A percentile compares a stretch with the other conserved stretches of the same genome.
Evolutionary conservation across 2,113 vertebrate genomes (phyloP).

Genomic region (Psilopogon haemacephalus): DNA sequence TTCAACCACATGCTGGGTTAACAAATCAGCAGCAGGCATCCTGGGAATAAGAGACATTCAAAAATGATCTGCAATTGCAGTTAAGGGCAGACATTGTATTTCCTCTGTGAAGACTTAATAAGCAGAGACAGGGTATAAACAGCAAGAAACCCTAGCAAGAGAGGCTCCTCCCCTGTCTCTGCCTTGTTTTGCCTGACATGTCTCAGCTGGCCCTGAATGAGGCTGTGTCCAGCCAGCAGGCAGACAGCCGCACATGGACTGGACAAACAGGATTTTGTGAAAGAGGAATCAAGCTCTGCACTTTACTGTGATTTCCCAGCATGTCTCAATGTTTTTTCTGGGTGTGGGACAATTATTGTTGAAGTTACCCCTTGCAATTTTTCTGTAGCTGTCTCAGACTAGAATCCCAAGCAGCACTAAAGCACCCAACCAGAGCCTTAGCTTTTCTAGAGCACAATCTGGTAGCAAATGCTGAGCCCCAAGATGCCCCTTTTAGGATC

Average conservation of each 20-base stretch:
- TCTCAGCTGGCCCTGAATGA: constrained; percentile 46
- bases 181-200: constrained; percentile 57
- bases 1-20: background rate
- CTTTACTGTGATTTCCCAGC: constrained; percentile 29
- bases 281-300: background rate
- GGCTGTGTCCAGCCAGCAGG: constrained; percentile 8
- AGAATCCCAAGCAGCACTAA: background rate
- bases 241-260: constrained; percentile 15
- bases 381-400: background rate
- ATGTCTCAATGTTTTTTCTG: constrained; percentile 34
- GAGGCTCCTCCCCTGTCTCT: constrained; percentile 42
- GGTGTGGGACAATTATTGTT: constrained; percentile 42
- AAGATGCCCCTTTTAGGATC: background rate
- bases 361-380: background rate
- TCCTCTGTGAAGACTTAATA: constrained; percentile 2
- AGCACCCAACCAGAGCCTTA: background rate
- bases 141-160: background rate
- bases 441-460: background rate
- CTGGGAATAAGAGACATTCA: background rate
- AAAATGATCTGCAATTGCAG: background rate
- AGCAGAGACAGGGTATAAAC: constrained; percentile 41
- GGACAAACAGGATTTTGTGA: constrained; percentile 51
- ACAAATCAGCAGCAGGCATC: background rate
- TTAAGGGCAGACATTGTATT: constrained; percentile 9
- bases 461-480: background rate